Conservation (phyloP, 2,113 vertebrate genomes). For the Sander vitreus region DNA sequence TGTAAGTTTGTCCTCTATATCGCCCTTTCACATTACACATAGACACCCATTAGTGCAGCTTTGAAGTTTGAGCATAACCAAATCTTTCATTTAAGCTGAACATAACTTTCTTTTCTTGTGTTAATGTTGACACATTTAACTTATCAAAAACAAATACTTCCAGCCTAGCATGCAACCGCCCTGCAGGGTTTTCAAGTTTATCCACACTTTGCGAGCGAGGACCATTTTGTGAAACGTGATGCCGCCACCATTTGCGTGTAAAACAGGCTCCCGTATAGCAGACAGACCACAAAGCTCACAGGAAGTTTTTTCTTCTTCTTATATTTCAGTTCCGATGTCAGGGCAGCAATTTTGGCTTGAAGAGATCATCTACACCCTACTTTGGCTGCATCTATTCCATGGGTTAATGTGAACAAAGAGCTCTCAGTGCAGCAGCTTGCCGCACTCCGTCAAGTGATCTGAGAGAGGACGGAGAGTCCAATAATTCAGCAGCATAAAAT, state of each 20-base stretch:
- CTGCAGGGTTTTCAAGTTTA: neutral
- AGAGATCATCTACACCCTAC: conserved; percentile 28
- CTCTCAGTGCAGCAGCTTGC: conserved; percentile 41
- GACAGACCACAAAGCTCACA: neutral
- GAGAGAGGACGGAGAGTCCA: conserved; percentile 43
- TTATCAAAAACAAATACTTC: neutral
- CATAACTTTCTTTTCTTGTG: neutral
- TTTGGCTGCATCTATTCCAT: conserved; percentile 45
- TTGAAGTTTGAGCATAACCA: neutral
- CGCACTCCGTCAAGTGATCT: conserved; percentile 56
- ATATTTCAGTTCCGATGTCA: conserved; percentile 25
- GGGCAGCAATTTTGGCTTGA: conserved; percentile 18
- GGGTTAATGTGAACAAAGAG: conserved; percentile 63
- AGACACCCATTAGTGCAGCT: neutral
- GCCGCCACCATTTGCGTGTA: neutral
- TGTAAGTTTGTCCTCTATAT: neutral
- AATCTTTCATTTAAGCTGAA: no score
- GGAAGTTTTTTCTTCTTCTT: conserved; percentile 14
- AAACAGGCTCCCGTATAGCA: neutral
- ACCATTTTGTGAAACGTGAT: neutral
- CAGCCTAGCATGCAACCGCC: neutral
- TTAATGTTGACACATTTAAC: neutral
- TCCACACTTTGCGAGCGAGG: neutral
- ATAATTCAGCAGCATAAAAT: conserved; percentile 66
- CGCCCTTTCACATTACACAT: neutral